phyloP scores from a whole-genome alignment of 2,797 vertebrate species.

The Diplodus sargus region DNA sequence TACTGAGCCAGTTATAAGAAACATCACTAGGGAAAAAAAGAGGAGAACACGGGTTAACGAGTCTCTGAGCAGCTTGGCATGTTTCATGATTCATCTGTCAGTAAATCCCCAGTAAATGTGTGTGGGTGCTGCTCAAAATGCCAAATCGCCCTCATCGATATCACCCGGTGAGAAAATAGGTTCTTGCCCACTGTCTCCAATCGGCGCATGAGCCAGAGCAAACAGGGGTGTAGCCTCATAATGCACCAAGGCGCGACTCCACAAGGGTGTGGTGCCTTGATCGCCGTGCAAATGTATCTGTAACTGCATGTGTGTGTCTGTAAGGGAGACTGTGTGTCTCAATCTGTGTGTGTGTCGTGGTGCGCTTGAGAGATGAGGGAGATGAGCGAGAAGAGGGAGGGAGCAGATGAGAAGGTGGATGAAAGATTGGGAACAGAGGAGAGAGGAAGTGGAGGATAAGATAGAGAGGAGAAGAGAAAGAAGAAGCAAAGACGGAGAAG shows the following conservation, averaged over 20 bases:
- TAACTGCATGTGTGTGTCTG: slow-evolving; percentile 19
- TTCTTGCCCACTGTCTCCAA: slow-evolving; percentile 55
- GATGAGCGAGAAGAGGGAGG: slow-evolving; percentile 5
- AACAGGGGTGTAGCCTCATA: slow-evolving; percentile 74
- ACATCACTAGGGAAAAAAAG: slow-evolving; percentile 29
- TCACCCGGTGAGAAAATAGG: slow-evolving; percentile 57
- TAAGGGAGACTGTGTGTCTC: background rate
- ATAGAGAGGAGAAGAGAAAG: background rate
- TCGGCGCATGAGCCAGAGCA: slow-evolving; percentile 70
- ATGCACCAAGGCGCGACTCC: slow-evolving; percentile 66
- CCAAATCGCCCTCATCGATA: slow-evolving; percentile 62
- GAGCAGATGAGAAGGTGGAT: background rate
- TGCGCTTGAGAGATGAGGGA: slow-evolving; percentile 18
- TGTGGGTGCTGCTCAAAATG: slow-evolving; percentile 34
- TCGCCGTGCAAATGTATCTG: slow-evolving; percentile 52
- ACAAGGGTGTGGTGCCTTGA: slow-evolving; percentile 63
- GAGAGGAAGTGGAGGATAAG: background rate
- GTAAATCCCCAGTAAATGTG: slow-evolving; percentile 31
- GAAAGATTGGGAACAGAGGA: slow-evolving; percentile 9
- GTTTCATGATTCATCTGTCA: slow-evolving; percentile 53
- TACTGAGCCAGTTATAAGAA: slow-evolving; percentile 41
- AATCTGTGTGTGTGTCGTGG: slow-evolving; percentile 8
- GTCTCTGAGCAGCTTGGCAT: slow-evolving; percentile 46
- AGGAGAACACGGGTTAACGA: slow-evolving; percentile 30
- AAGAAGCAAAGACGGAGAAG: background rate